Percentiles rank a stretch among this genome's conserved stretches.
phyloP scores from a whole-genome alignment of 2,797 vertebrate genomes.

The Anguilla marmorata region DNA sequence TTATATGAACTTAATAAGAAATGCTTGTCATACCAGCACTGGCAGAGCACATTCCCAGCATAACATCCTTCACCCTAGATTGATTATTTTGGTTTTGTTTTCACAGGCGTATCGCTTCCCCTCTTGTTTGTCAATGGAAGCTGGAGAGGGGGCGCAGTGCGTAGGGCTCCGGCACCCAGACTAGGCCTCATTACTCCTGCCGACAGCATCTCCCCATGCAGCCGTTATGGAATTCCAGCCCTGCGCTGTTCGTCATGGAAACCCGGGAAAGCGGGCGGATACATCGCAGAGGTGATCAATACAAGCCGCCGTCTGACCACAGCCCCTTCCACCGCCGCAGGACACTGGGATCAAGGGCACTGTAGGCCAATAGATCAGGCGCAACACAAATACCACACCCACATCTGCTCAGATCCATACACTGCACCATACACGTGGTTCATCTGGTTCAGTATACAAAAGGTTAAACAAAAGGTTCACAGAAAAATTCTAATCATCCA shows the following conservation, averaged over 20 bases:
- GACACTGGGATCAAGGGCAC: not conserved
- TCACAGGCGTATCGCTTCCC: not conserved
- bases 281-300: constrained; percentile 40
- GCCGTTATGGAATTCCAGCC: constrained; percentile 43
- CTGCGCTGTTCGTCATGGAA: constrained; percentile 40
- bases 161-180: not conserved
- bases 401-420: not conserved
- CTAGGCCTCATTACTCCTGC: constrained; percentile 30
- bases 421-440: not conserved
- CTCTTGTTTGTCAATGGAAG: constrained; percentile 3
- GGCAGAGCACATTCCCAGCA: not conserved
- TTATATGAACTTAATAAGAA: not conserved
- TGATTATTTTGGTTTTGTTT: not conserved
- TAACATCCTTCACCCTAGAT: not conserved
- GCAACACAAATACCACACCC: not conserved
- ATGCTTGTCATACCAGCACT: not conserved
- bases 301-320: constrained; percentile 26
- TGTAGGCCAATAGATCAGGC: not conserved
- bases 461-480: not conserved
- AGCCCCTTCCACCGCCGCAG: constrained; percentile 9
- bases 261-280: constrained; percentile 29
- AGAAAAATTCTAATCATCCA: not conserved
- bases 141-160: not conserved
- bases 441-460: not conserved
- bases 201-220: constrained; percentile 39